Base-by-base conservation (phyloP, 1,140 invertebrate genomes). In the Pachyrhynchus sulphureomaculatus region DNA sequence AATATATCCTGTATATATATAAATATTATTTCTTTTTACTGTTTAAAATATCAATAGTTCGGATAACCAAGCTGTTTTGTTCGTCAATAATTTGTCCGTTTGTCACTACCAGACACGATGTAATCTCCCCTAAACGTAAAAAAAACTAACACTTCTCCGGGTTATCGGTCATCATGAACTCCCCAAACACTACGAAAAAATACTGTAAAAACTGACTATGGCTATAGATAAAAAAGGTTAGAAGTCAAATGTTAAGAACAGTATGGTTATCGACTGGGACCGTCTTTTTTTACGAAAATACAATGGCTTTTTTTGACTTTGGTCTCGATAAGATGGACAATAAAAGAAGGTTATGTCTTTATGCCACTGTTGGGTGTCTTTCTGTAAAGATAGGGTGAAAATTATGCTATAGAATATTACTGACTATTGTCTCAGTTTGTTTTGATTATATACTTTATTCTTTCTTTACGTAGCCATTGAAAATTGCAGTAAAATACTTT, bases 201-300 rank as follows among this genome's bases (percentile, higher is more conserved):
- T 18, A 18, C 15, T 20, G 15, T 42, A 42, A 42, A 42, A 42
- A 42, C 39, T 42, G 39, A 42, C 15, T 18, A 42, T 42, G 12
- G 34, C 24, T n/a, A 29, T 17, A 48, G 45, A 48, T 52, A 52
- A 42, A 49, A 41, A 41, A 54, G 34, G 51, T 26, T 54, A 41
- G 15, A 37, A 52, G 48, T 41, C 21, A 42, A 42, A 42, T 42
- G 51, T 29, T 32, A 32, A 23, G 45, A 48, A 13, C 21, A 29
- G 45, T 13, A 26, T 13, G 45, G 45, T 48, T 48, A 48, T 48
- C 45, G 29, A 32, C 4, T 18, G 23, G 20, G 51, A 26, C 21
- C 51, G 51, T 54, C 51, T 41, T 54, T 52, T 52, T 54, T 39
- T 29, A 42, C 8, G 42, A 32, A 52, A 8, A 18, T 42, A 54